These are phyloP conservation scores for Formica exsecta DNA, from an alignment of 1,140 invertebrate species.

Conservation along the genomic window DNA sequence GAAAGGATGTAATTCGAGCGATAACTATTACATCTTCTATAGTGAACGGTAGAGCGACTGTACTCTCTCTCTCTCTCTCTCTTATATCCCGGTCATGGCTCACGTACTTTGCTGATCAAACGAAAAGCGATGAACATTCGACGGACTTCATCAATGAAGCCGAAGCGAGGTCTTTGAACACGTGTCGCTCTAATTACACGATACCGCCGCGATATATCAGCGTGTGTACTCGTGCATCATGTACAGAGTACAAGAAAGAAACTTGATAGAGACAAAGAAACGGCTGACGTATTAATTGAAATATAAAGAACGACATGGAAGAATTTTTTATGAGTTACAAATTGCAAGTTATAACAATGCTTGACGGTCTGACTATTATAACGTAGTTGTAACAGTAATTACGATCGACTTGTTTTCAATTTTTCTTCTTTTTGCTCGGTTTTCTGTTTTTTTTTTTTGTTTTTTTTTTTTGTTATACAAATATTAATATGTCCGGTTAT, in stretches of 20 bases:
- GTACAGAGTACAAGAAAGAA: slow-evolving; percentile 54
- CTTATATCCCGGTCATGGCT: slow-evolving; percentile 34
- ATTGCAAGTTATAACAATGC: background rate
- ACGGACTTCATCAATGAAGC: slow-evolving; percentile 60
- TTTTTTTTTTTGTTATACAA: background rate
- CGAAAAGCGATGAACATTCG: slow-evolving; percentile 59
- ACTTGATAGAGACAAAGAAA: slow-evolving; percentile 22
- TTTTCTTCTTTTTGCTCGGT: background rate
- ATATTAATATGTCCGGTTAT: background rate
- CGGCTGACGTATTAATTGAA: slow-evolving; percentile 18
- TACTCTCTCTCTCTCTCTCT: background rate
- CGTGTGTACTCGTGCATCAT: slow-evolving; percentile 33
- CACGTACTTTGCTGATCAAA: slow-evolving; percentile 63
- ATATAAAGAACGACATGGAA: background rate
- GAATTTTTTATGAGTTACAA: slow-evolving; percentile 1
- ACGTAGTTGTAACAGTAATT: background rate
- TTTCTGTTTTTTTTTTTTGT: background rate
- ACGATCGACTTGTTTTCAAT: background rate
- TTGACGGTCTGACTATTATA: slow-evolving; percentile 2
- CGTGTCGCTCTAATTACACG: slow-evolving; percentile 79
- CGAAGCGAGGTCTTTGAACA: slow-evolving; percentile 74
- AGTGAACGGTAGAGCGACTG: slow-evolving; percentile 29
- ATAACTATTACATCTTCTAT: background rate
- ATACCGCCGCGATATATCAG: slow-evolving; percentile 53
- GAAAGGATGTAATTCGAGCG: background rate